Base-by-base conservation (phyloP, 2,113 vertebrate genomes). In the Polypterus senegalus region DNA sequence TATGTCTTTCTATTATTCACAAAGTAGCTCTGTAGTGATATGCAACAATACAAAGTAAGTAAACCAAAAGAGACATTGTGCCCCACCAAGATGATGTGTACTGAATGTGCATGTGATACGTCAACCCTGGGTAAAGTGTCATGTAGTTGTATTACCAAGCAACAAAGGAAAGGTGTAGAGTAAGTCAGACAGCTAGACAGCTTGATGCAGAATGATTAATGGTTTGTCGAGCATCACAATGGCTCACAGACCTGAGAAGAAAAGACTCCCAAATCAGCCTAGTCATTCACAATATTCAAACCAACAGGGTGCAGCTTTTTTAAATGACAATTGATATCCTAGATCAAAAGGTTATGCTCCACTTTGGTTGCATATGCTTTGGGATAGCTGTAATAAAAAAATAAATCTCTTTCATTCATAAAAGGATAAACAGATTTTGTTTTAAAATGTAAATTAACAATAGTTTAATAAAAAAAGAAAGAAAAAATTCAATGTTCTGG, bases 201-300 rank as follows among this genome's bases (percentile, higher is more conserved):
- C 61, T n/a, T 55, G 46, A 44, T 44, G 48, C 61, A 3, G 46
- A 48, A 64, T 69, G 65, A 76, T 71, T 66, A 70, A 70, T 64
- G 67, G 60, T 48, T 61, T 64, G 67, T 66, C 63, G 60, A 57
- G 27, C 46, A 59, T 54, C 9, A 65, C 52, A 70, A 66, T 64
- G 58, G 46, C 62, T 66, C 7, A 54, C 43, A 27, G 3, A 43
- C 2, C 47, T 46, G 54, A 58, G 53, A 5, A 62, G 11, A 57
- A 57, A 43, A 45, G 27, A 45, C 56, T 58, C 56, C 56, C 56
- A 58, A 45, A 45, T 43, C 43, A 7, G 56, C 46, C 11, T 58
- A 43, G 6, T 45, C 5, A 9, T 7, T 45, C 27, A 7, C 8
- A 9, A 57, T 5, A 57, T 5, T 1, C 27, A 45, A 6, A 44